Conservation (phyloP, 2,113 vertebrate species). For the Psilopsiagon aymara region DNA sequence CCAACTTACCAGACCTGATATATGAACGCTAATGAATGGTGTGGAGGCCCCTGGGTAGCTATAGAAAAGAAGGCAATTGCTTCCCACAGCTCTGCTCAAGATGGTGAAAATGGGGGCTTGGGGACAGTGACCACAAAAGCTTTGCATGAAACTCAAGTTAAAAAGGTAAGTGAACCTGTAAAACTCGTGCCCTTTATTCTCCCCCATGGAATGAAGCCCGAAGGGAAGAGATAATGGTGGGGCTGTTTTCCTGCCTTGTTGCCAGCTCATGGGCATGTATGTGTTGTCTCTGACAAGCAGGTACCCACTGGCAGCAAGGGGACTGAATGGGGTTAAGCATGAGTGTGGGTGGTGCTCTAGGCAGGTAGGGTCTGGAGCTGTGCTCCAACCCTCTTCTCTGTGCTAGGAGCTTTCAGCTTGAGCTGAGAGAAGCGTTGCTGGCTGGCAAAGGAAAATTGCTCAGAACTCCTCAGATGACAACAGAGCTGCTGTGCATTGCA, state of each 20-base stretch:
- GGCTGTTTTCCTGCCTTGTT: not conserved
- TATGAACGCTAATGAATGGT: not conserved
- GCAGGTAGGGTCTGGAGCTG: rapidly evolving
- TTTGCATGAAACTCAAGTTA: not conserved
- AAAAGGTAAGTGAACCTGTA: not conserved
- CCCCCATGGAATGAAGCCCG: not conserved
- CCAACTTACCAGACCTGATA: not conserved
- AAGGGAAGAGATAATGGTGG: not conserved
- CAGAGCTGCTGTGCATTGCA: rapidly evolving
- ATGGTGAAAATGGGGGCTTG: not conserved
- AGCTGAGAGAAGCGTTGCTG: rapidly evolving
- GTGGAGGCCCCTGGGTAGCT: not conserved
- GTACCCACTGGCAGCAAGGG: not conserved
- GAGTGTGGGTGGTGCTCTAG: not conserved
- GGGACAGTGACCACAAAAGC: not conserved
- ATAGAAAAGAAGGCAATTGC: not conserved
- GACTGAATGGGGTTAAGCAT: rapidly evolving
- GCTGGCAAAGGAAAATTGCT: not conserved
- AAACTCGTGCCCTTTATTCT: rapidly evolving
- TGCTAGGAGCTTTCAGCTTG: rapidly evolving
- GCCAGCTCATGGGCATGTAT: not conserved
- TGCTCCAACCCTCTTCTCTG: not conserved
- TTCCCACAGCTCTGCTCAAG: not conserved
- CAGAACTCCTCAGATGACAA: rapidly evolving
- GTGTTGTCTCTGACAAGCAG: rapidly evolving